phyloP scores from a whole-genome alignment of 1,140 invertebrate species.

The Acromyrmex heyeri region DNA sequence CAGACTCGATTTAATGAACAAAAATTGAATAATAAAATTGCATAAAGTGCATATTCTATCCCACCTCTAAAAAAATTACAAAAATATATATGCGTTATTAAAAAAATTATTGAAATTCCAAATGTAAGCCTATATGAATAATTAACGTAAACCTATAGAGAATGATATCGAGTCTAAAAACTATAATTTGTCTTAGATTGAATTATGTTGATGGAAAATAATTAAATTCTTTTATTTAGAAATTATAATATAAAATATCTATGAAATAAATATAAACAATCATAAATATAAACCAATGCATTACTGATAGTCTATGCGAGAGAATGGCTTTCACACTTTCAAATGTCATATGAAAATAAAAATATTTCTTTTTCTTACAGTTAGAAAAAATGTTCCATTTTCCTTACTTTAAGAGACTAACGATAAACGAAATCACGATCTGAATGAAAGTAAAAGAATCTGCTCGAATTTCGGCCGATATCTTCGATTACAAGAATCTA shows the following conservation, averaged over 20 bases:
- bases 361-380: not conserved
- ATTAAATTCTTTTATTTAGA: not conserved
- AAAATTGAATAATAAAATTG: not conserved
- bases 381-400: not conserved
- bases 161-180: not conserved
- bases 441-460: not conserved
- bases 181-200: not conserved
- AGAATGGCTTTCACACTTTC: not conserved
- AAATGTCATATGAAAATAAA: not conserved
- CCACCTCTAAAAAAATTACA: not conserved
- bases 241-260: not conserved
- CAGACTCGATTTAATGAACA: not conserved
- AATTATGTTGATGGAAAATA: not conserved
- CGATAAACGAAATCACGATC: not conserved
- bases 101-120: not conserved
- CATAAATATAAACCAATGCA: not conserved
- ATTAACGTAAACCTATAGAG: not conserved
- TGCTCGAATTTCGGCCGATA: not conserved
- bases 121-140: not conserved
- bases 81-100: not conserved
- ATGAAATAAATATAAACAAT: not conserved
- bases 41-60: not conserved
- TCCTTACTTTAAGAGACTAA: not conserved
- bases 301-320: not conserved
- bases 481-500: slow-evolving; percentile 12